phyloP scores from a whole-genome alignment of 2,888 invertebrate genomes.

The Dioctria linearis region DNA sequence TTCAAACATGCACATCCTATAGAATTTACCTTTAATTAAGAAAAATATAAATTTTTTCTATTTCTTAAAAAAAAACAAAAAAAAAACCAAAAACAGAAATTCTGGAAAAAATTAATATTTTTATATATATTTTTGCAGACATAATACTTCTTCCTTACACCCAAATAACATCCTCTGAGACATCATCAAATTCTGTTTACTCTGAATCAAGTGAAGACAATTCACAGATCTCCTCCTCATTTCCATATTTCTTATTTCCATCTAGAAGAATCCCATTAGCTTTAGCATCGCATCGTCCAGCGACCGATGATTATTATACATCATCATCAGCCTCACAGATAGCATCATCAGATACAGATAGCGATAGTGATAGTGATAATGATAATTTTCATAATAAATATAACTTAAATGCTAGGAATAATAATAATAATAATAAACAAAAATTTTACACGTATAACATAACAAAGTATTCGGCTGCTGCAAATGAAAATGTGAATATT shows the following conservation, averaged over 20 bases:
- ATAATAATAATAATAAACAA: conserved; percentile 44
- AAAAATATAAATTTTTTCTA: conserved; percentile 40
- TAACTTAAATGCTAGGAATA: conserved; percentile 33
- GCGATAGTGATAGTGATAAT: conserved; percentile 34
- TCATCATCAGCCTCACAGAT: conserved; percentile 62
- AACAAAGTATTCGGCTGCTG: conserved; percentile 37
- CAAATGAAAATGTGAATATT: background rate
- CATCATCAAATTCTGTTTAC: conserved; percentile 74
- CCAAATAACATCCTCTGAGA: conserved; percentile 73
- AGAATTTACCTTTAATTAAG: too few species aligned
- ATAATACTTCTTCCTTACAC: conserved; percentile 71
- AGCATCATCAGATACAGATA: conserved; percentile 39
- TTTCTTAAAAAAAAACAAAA: conserved; percentile 13
- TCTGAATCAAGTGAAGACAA: conserved; percentile 62
- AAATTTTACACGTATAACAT: conserved; percentile 51
- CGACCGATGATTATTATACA: conserved; percentile 68
- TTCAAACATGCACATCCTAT: too few species aligned
- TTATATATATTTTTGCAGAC: conserved; percentile 72
- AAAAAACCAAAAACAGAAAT: background rate
- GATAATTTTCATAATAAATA: conserved; percentile 37
- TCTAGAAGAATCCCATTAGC: conserved; percentile 70
- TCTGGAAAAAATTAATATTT: conserved; percentile 22
- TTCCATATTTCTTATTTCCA: conserved; percentile 76
- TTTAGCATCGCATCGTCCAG: conserved; percentile 71
- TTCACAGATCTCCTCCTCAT: conserved; percentile 40